Base-by-base conservation (phyloP, 2,797 vertebrate genomes). In the Cryptoblepharus egeriae region DNA sequence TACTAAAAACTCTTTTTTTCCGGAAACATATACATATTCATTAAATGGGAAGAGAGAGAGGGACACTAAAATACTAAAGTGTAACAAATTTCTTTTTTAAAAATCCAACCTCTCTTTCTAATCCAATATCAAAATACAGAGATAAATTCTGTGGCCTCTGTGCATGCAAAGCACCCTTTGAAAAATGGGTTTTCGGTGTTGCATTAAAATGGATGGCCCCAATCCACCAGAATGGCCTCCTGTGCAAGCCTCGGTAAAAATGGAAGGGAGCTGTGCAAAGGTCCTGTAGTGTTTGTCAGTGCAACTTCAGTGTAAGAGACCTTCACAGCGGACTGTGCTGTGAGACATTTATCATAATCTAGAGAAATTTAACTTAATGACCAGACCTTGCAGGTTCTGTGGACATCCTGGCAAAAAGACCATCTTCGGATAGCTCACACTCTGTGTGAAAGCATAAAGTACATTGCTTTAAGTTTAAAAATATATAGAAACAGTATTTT, bases 401-500 rank as follows among this genome's bases (percentile, higher is more conserved):
- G 77, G 67, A 81, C 22, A 78, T 52, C 35, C 71, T 39, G 45
- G 58, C 35, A 72, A 8, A 20, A 69, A 75, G 63, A 37, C 42
- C 26, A 57, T 4, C 61, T 30, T 37, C 42, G 1, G 15, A 72
- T 6, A 22, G 32, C 63, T 78, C 61, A 49, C 37, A 74, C 13
- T 15, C 58, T 84, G 82, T 84, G 76, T 71, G 79, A 1, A 88
- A 90, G 84, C 92, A 92, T 49, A 90, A 92, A 91, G 83, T 82
- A 85, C 83, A 64, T 26, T 5, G 60, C 77, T 87, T 91, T 86
- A 15, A 74, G 70, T 80, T 91, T 73, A 57, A 89, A 93, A 92
- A 93, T 80, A 87, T 89, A 87, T 89, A 92, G 87, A 90, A 93
- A 92, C 89, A 70, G 78, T 75, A 67, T 68, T 89, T 90, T 77